These are phyloP conservation scores for Crotalus adamanteus DNA, from an alignment of 2,797 vertebrate genomes.

Conservation along the genomic window DNA sequence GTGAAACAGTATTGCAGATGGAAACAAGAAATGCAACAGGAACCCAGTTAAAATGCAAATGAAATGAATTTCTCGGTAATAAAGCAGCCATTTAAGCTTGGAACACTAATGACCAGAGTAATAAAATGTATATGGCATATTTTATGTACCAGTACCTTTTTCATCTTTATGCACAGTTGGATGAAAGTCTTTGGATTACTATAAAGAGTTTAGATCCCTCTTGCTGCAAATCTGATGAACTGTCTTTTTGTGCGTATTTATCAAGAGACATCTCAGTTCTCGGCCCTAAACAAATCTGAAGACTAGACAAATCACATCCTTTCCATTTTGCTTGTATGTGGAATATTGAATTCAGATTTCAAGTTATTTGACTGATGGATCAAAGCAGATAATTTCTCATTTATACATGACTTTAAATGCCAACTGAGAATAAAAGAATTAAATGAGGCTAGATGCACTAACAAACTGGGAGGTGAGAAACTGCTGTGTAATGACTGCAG, in stretches of 20 bases:
- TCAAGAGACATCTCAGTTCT: conserved; percentile 8
- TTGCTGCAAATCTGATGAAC: conserved; percentile 50
- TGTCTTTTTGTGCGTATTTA: conserved; percentile 13
- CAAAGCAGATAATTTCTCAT: background rate
- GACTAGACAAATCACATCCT: background rate
- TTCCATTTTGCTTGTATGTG: background rate
- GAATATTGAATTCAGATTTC: background rate
- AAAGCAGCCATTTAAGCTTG: conserved; percentile 55
- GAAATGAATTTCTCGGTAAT: conserved; percentile 64
- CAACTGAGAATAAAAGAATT: background rate
- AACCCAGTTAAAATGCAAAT: conserved; percentile 71
- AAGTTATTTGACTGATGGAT: background rate
- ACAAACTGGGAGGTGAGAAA: too few species aligned
- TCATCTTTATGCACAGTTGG: conserved; percentile 57
- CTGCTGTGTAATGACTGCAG: too few species aligned
- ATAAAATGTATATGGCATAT: conserved; percentile 58
- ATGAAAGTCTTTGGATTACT: conserved; percentile 45
- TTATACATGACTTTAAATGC: background rate
- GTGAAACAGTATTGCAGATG: conserved; percentile 42
- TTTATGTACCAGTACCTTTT: conserved; percentile 57
- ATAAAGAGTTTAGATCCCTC: conserved; percentile 37
- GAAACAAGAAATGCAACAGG: conserved; percentile 46
- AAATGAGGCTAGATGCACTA: too few species aligned
- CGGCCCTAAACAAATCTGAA: conserved; percentile 6
- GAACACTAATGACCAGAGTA: conserved; percentile 58